Evolutionary conservation across 2,113 vertebrate genomes (phyloP), one percentile per base, ranked within the genome.

Genomic region (Phyllopteryx taeniolatus): DNA sequence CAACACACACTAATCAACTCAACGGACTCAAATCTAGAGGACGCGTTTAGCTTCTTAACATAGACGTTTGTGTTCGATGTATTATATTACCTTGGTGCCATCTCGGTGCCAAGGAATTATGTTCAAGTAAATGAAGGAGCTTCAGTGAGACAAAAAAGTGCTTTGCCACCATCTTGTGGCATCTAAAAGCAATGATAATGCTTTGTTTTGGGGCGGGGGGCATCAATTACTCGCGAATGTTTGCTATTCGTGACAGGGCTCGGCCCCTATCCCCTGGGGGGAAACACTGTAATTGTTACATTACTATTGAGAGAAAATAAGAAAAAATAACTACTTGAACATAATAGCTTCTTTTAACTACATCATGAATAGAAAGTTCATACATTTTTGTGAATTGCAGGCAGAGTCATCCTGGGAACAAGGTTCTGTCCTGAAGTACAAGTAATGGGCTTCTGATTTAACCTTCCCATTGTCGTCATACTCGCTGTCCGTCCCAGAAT

Each of bases 401-500:
- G 91, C 86, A 44, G 93, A 90, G 75, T 96, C 95, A 2, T 95
- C 95, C 72, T 93, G 89, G 65, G 92, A 33, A 59, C 92, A 95
- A 22, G 94, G 91, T 35, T 98, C 96, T 51, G 95, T 92, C 88
- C 88, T 96, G 86, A 99, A 99, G 89, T 96, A 99, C 89, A 96
- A 85, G 82, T 96, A 96, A 43, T 94, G 95, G 33, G 91, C 85
- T 64, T 96, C 95, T 49, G 91, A 93, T 87, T 95, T 95, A 83
- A 92, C 95, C 90, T 96, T 98, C 76, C 96, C 95, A 13, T 96
- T 96, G 85, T 99, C 98, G n/a, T 99, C 97, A 0, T 97, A 99
- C 90, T 99, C 96, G 80, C 96, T 99, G 62, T 99, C 98, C 0
- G 96, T 99, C 61, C 98, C 98, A 5, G 97, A 99, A 88, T 99